A percentile compares a stretch with the other conserved stretches of the same genome.
phyloP scores from a whole-genome alignment of 92 coral and sea anemone genomes.

The Phymanthus crucifer region DNA sequence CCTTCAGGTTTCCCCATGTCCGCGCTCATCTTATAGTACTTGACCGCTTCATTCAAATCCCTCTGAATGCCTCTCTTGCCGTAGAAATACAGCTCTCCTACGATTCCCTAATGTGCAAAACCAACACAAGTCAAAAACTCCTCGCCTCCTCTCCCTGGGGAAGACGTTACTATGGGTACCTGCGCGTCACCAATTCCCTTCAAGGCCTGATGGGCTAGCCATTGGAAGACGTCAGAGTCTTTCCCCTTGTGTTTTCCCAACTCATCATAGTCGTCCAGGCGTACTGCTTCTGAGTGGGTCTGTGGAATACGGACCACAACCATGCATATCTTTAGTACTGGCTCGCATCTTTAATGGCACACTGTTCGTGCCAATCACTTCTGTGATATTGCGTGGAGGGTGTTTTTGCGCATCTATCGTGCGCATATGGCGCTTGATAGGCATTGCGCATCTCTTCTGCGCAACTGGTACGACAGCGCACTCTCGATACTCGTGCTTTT shows the following conservation, averaged over 20 bases:
- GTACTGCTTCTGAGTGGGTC: conserved; percentile 96
- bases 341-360: neutral
- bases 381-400: no score
- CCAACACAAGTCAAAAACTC: neutral
- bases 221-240: conserved; percentile 83
- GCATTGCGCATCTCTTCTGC: no score
- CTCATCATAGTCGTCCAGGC: conserved; percentile 93
- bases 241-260: conserved; percentile 81
- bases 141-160: neutral
- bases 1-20: conserved; percentile 83
- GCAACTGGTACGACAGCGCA: no score
- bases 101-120: conserved; percentile 43
- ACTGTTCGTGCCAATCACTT: no score
- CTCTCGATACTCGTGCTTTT: no score
- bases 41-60: conserved; percentile 81
- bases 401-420: no score
- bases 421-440: no score
- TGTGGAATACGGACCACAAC: conserved; percentile 4
- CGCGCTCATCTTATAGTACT: conserved; percentile 96
- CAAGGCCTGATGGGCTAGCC: conserved; percentile 93
- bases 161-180: conserved; percentile 23
- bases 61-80: conserved; percentile 89
- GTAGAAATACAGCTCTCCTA: conserved; percentile 89
- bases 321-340: neutral
- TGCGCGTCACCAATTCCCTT: conserved; percentile 86